Conservation (phyloP, 2,888 invertebrate species). For the Cataglyphis albicans region DNA sequence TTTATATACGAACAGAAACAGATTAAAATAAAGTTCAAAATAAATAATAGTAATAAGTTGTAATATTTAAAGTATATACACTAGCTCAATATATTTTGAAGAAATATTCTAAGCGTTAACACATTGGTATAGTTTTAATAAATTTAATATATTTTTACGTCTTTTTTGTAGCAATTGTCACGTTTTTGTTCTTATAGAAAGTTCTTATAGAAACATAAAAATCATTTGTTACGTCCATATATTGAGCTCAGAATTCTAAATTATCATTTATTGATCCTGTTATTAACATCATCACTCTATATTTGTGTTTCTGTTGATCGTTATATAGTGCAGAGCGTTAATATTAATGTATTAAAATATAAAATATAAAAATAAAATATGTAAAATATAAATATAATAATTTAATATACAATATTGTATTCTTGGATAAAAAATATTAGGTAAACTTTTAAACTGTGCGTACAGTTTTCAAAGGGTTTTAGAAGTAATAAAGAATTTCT, state of each 20-base stretch:
- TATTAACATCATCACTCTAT: neutral
- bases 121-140: neutral
- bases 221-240: neutral
- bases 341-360: neutral
- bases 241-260: neutral
- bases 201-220: neutral
- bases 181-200: neutral
- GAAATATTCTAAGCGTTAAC: slow-evolving; percentile 1
- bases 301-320: neutral
- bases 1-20: neutral
- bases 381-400: slow-evolving; percentile 14
- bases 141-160: neutral
- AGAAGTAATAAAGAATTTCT: slow-evolving; percentile 15
- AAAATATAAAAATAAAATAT: neutral
- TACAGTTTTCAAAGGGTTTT: neutral
- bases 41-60: neutral
- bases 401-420: neutral
- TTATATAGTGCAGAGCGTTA: neutral
- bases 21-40: neutral
- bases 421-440: neutral
- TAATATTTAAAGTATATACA: neutral
- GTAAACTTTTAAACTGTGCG: slow-evolving; percentile 23
- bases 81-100: neutral
- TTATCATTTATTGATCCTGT: neutral
- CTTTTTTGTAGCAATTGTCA: neutral